Conservation (phyloP, 2,113 vertebrate genomes). For the Paraplagusia blochii region DNA sequence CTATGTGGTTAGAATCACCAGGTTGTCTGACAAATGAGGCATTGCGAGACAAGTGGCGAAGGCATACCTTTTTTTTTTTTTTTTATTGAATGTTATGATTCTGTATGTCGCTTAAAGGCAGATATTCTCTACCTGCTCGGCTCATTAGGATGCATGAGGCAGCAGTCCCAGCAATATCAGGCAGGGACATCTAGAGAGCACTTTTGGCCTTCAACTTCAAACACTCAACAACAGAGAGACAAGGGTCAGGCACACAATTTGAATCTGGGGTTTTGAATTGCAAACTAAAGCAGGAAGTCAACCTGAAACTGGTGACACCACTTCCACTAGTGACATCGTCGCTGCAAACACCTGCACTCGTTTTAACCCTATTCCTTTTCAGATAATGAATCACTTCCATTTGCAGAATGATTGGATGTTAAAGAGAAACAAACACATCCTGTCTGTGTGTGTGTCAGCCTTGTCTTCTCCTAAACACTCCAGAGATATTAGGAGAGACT, state of each 20-base stretch:
- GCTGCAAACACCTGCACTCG: conserved; percentile 32
- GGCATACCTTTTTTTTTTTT: conserved; percentile 24
- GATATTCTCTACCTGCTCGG: conserved; percentile 9
- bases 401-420: conserved; percentile 13
- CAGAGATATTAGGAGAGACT: conserved; percentile 13
- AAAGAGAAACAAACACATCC: conserved; percentile 21
- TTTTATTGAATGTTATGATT: conserved; percentile 7
- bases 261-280: conserved; percentile 12
- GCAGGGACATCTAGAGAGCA: conserved; percentile 38
- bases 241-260: conserved; percentile 10
- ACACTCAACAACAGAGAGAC: not conserved
- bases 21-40: conserved; percentile 32
- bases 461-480: conserved; percentile 21
- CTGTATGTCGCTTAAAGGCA: conserved; percentile 12
- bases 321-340: not conserved
- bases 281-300: conserved; percentile 4
- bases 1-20: conserved; percentile 45
- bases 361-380: conserved; percentile 30
- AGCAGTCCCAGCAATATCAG: conserved; percentile 15
- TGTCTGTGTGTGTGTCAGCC: conserved; percentile 10
- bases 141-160: conserved; percentile 24
- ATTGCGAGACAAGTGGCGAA: conserved; percentile 18
- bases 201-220: conserved; percentile 21
- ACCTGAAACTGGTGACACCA: conserved; percentile 6
- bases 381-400: conserved; percentile 31